Percentiles rank a stretch among this genome's conserved stretches.
Evolutionary conservation across 2,797 vertebrate species (phyloP).

Genomic region (Echeneis naucrates): DNA sequence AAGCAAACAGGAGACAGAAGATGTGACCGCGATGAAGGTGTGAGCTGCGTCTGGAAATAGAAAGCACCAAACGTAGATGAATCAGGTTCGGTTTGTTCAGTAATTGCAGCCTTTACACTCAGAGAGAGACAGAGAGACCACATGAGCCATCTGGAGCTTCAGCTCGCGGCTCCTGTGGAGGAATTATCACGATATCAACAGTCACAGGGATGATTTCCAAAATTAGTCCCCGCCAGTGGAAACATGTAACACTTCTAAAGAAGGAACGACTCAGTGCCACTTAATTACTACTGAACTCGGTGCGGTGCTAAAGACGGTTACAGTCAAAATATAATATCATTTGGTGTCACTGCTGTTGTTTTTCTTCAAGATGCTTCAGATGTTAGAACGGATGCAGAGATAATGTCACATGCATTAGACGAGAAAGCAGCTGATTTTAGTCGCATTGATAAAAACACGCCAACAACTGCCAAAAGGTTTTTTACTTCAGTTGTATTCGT

Average conservation of each 20-base stretch:
- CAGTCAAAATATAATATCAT: background rate
- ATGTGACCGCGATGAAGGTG: slow-evolving; percentile 47
- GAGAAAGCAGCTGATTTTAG: no score
- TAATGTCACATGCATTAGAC: no score
- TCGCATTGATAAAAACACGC: no score
- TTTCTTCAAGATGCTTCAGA: background rate
- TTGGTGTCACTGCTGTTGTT: no score
- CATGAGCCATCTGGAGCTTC: slow-evolving; percentile 60
- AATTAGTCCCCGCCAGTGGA: slow-evolving; percentile 35
- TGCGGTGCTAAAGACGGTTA: background rate
- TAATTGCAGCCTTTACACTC: slow-evolving; percentile 50
- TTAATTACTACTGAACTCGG: background rate
- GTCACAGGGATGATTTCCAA: slow-evolving; percentile 12
- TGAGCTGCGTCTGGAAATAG: slow-evolving; percentile 68
- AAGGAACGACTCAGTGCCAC: background rate
- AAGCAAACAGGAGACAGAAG: slow-evolving; percentile 28
- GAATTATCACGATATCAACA: slow-evolving; percentile 38
- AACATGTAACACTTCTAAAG: slow-evolving; percentile 30
- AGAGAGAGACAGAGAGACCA: background rate
- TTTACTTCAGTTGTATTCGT: no score
- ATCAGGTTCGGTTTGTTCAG: slow-evolving; percentile 47
- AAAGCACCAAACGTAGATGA: slow-evolving; percentile 35
- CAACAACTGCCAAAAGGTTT: no score
- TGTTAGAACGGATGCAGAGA: no score
- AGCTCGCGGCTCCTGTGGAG: slow-evolving; percentile 15